Evolutionary conservation across 2,888 invertebrate genomes (phyloP), one percentile per base, ranked within the genome.

Genomic region (Archips xylosteana): DNA sequence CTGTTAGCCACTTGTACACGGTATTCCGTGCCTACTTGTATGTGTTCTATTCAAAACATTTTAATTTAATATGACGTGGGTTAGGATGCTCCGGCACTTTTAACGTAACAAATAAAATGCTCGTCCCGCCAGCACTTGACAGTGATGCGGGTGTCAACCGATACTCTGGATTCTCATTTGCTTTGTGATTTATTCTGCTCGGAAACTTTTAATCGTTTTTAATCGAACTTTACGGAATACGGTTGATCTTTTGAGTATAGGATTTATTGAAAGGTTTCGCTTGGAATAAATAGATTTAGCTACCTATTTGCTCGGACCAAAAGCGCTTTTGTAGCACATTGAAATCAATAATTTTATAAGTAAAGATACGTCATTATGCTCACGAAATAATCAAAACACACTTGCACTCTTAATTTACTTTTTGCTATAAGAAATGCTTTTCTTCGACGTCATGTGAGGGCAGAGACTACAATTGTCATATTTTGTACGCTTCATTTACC

Each of bases 61-160:
- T 85, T 83, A 82, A 83, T 84, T 85, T 83, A 82, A 83, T 83
- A 83, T 81, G 78, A 79, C 78, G 76, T 76, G 77, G 80, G 77
- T 78, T 63, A 74, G 73, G 79, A 77, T 76, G 78, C 71, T 80
- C 78, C 60, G 49, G 51, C n/a, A 77, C 77, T 79, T 54, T 70
- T 36, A 62, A 42, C 80, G 80, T 81, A 83, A 83, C 85, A 86
- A 85, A 87, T 87, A 88, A 84, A 81, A 78, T 78, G 71, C 57
- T 32, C 32, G 70, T 81, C 81, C 78, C 78, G 78, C 75, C 75
- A 77, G 70, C 77, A 76, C 76, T 78, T 84, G 89, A 89, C 89
- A 89, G 86, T 89, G 89, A 89, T 85, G 86, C 85, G 89, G 89
- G 89, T 88, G 87, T 83, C 85, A 82, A 79, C 82, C 80, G 73